Conservation (phyloP, 2,797 vertebrate genomes). For the Tympanoctomys barrerae region DNA sequence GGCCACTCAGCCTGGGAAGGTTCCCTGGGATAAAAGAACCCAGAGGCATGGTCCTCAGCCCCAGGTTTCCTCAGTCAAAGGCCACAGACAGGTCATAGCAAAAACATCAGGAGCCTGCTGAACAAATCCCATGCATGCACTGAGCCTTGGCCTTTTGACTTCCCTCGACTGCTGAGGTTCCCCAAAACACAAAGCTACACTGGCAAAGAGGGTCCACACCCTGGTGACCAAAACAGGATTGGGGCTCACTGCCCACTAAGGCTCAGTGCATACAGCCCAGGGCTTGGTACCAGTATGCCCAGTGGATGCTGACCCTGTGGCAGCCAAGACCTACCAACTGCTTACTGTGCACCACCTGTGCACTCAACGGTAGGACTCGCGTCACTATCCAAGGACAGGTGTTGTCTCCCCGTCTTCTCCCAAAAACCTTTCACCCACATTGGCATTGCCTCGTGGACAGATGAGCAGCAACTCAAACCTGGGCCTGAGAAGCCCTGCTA, state of each 20-base stretch:
- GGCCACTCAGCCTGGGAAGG: conserved; percentile 46
- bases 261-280: neutral
- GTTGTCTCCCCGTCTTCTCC: neutral
- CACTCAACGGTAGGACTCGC: neutral
- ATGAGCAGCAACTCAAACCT: neutral
- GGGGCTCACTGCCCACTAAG: fast-evolving
- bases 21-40: conserved; percentile 27
- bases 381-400: neutral
- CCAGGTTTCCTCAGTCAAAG: neutral
- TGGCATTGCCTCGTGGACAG: neutral
- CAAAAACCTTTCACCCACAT: neutral
- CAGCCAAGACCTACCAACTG: neutral
- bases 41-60: neutral
- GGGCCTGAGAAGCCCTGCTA: neutral
- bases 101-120: neutral
- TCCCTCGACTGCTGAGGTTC: neutral
- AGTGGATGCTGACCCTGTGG: neutral
- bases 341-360: neutral
- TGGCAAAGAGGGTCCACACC: neutral
- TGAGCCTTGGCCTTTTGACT: neutral
- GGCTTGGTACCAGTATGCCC: neutral
- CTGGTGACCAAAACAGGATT: neutral
- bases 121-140: neutral
- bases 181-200: neutral
- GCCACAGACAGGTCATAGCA: neutral